Percentiles rank a stretch among this genome's conserved stretches.
Evolutionary conservation across 1,140 invertebrate species (phyloP).

Genomic region (Phthorimaea operculella): DNA sequence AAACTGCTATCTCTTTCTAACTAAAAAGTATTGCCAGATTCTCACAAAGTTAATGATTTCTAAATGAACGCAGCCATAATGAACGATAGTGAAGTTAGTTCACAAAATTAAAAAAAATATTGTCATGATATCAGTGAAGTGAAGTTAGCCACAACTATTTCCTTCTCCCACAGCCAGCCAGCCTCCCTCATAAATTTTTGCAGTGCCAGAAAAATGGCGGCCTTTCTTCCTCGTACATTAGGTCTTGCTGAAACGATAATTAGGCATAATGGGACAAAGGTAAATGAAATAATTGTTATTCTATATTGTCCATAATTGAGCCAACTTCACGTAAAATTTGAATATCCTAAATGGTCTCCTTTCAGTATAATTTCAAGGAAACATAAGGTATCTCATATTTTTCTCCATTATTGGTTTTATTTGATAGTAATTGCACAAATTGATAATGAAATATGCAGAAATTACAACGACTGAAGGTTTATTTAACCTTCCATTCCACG

Average conservation of each 20-base stretch:
- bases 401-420: background rate
- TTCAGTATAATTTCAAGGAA: background rate
- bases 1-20: too few relatives aligned
- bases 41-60: too few relatives aligned
- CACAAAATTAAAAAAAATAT: too few relatives aligned
- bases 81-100: too few relatives aligned
- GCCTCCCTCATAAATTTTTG: background rate
- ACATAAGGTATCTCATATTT: background rate
- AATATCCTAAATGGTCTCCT: background rate
- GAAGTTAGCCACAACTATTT: too few relatives aligned
- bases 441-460: background rate
- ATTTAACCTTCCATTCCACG: conserved; percentile 17
- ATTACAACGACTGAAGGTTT: background rate
- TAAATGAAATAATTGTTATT: conserved; percentile 41
- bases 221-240: conserved; percentile 73
- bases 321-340: background rate
- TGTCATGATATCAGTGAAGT: too few relatives aligned
- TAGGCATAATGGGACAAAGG: conserved; percentile 73
- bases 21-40: too few relatives aligned
- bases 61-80: too few relatives aligned
- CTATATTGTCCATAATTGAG: background rate
- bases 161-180: too few relatives aligned
- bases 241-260: conserved; percentile 72
- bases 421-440: background rate
- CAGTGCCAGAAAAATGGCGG: conserved; percentile 72